Evolutionary conservation across 2,888 invertebrate species (phyloP).

Genomic region (Dorcus parallelipipedus): DNA sequence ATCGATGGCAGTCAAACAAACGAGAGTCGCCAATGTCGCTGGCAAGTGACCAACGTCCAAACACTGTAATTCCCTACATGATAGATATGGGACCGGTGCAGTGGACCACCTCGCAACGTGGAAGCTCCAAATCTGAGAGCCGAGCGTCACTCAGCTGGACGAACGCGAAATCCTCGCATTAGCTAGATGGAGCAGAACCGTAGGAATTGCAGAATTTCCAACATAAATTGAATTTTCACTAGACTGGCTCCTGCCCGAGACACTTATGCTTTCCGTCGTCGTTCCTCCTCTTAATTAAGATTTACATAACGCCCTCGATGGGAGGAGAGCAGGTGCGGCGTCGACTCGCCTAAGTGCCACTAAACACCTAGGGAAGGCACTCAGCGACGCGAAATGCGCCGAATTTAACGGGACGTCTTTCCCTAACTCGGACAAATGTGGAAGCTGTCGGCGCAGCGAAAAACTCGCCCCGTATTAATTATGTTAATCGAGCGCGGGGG

Average conservation of each 20-base stretch:
- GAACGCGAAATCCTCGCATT: conserved; percentile 36
- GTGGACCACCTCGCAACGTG: conserved; percentile 18
- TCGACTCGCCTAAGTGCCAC: conserved; percentile 28
- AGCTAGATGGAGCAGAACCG: conserved; percentile 46
- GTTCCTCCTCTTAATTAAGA: neutral
- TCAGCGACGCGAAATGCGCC: conserved; percentile 34
- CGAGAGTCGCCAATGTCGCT: conserved; percentile 42
- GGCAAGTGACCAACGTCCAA: conserved; percentile 49
- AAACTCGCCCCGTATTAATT: too few species aligned
- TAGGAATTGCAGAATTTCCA: conserved; percentile 46
- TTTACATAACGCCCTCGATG: too few species aligned
- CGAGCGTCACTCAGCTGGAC: conserved; percentile 19
- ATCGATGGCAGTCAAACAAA: conserved; percentile 37
- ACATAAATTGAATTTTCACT: conserved; percentile 49
- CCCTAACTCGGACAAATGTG: too few species aligned
- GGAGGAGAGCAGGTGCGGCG: conserved; percentile 30
- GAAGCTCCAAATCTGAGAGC: neutral
- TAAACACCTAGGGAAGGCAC: conserved; percentile 34
- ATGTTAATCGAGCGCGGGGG: too few species aligned
- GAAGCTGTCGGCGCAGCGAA: too few species aligned
- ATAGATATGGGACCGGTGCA: conserved; percentile 37
- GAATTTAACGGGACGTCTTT: conserved; percentile 12
- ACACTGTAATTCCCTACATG: conserved; percentile 45
- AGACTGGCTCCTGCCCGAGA: conserved; percentile 34
- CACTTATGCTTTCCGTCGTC: conserved; percentile 8